phyloP scores from a whole-genome alignment of 37 sponge, comb jelly and placozoan species.

The Geodia barretti region DNA sequence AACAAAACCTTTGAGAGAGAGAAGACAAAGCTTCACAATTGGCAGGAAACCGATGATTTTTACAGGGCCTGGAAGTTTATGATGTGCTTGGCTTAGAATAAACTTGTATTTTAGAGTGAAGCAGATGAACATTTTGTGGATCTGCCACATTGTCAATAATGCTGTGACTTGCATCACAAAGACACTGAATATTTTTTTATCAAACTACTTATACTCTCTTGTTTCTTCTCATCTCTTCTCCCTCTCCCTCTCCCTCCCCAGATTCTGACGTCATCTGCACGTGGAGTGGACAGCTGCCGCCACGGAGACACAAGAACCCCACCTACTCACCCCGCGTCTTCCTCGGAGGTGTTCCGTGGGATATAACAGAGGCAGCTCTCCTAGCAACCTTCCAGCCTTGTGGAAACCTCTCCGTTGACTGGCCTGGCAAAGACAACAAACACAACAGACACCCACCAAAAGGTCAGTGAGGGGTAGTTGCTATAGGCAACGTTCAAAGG shows the following conservation, averaged over 20 bases:
- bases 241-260: neutral
- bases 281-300: slow-evolving; percentile 97
- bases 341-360: slow-evolving; percentile 99
- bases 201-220: too few species aligned
- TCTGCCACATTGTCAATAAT: too few species aligned
- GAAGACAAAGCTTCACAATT: too few species aligned
- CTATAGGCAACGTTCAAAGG: too few species aligned
- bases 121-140: too few species aligned
- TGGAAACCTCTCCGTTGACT: slow-evolving; percentile 90
- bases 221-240: neutral
- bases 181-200: too few species aligned
- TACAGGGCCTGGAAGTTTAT: too few species aligned
- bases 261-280: slow-evolving; percentile 81
- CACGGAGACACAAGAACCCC: slow-evolving; percentile 86
- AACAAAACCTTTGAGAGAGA: too few species aligned
- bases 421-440: slow-evolving; percentile 97
- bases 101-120: too few species aligned
- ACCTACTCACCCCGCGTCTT: slow-evolving; percentile 94
- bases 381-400: slow-evolving; percentile 79
- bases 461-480: slow-evolving; percentile 51
- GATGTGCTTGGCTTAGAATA: too few species aligned
- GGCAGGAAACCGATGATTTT: too few species aligned
- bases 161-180: too few species aligned
- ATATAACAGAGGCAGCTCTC: slow-evolving; percentile 92
- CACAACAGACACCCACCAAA: slow-evolving; percentile 95